Evolutionary conservation across 2,888 invertebrate species (phyloP).

Genomic region (Napeogenes sylphis): DNA sequence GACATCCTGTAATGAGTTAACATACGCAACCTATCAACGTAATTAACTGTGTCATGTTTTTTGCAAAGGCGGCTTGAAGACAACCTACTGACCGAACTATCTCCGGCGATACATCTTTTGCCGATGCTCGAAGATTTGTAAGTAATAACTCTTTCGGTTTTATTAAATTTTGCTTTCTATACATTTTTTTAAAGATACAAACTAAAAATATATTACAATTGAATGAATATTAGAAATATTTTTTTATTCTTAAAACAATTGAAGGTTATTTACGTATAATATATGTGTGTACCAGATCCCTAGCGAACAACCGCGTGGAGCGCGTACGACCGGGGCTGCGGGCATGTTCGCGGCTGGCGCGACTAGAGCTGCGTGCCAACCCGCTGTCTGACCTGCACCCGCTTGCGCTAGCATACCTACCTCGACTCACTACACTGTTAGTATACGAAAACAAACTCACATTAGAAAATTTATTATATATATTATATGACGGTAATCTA

Average conservation of each 20-base stretch:
- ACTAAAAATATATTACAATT: too few relatives aligned
- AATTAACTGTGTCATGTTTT: conserved; percentile 15
- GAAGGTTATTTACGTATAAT: background rate
- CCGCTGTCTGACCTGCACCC: conserved; percentile 84
- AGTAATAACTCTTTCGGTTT: conserved; percentile 63
- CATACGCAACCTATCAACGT: background rate
- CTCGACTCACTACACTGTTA: conserved; percentile 74
- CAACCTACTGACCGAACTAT: conserved; percentile 80
- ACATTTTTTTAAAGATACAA: background rate
- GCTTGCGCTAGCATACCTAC: conserved; percentile 85
- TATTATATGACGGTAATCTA: background rate
- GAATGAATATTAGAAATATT: too few relatives aligned
- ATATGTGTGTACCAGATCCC: conserved; percentile 77
- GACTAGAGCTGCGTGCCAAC: conserved; percentile 90
- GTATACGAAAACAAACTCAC: conserved; percentile 31
- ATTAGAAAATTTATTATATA: too few relatives aligned
- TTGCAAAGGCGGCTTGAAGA: conserved; percentile 62
- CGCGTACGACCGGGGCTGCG: conserved; percentile 85
- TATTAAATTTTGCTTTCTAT: background rate
- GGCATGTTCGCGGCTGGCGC: conserved; percentile 81
- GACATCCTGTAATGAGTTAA: conserved; percentile 1
- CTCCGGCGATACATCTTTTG: conserved; percentile 84
- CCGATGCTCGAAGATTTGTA: conserved; percentile 90
- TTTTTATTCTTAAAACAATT: background rate
- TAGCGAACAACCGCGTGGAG: conserved; percentile 89